Percentiles rank a stretch among this genome's conserved stretches.
Evolutionary conservation across 2,888 invertebrate species (phyloP).

Genomic region (Plusia festucae): DNA sequence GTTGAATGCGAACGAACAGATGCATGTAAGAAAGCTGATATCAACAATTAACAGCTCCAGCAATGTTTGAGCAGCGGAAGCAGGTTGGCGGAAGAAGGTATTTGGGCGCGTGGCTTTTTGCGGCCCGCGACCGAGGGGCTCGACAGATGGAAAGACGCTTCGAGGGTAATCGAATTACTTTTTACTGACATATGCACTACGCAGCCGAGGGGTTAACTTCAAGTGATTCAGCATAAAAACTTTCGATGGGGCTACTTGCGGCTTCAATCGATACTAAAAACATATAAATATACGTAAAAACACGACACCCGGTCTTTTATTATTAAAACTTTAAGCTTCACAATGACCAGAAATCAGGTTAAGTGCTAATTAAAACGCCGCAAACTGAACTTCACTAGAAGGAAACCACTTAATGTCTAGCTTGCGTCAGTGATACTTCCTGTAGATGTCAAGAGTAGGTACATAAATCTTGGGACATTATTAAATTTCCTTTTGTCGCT

Average conservation of each 20-base stretch:
- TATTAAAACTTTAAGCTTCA: conserved; percentile 16
- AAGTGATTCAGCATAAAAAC: conserved; percentile 63
- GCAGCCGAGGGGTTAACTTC: conserved; percentile 60
- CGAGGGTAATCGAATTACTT: conserved; percentile 71
- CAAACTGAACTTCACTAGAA: conserved; percentile 43
- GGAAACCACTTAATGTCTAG: conserved; percentile 64
- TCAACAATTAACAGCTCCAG: conserved; percentile 56
- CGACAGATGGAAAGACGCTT: conserved; percentile 74
- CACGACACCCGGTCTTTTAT: conserved; percentile 3
- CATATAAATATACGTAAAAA: conserved; percentile 20
- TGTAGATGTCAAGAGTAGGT: conserved; percentile 56
- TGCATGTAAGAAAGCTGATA: conserved; percentile 56
- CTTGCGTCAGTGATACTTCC: conserved; percentile 68
- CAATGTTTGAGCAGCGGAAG: conserved; percentile 73
- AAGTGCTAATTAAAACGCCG: conserved; percentile 56
- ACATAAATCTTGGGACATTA: conserved; percentile 73
- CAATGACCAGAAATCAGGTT: conserved; percentile 52
- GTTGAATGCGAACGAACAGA: conserved; percentile 38
- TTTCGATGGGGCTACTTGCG: conserved; percentile 41
- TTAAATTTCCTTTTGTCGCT: conserved; percentile 73
- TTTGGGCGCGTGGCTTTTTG: conserved; percentile 80
- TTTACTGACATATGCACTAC: conserved; percentile 60
- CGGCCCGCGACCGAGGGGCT: conserved; percentile 67
- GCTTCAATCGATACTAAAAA: conserved; percentile 37
- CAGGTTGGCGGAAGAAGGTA: conserved; percentile 80